A percentile compares a stretch with the other conserved stretches of the same genome.
These are phyloP conservation scores for Geopemphigus sp. DNA, from an alignment of 1,140 invertebrate genomes.

Conservation along the genomic window DNA sequence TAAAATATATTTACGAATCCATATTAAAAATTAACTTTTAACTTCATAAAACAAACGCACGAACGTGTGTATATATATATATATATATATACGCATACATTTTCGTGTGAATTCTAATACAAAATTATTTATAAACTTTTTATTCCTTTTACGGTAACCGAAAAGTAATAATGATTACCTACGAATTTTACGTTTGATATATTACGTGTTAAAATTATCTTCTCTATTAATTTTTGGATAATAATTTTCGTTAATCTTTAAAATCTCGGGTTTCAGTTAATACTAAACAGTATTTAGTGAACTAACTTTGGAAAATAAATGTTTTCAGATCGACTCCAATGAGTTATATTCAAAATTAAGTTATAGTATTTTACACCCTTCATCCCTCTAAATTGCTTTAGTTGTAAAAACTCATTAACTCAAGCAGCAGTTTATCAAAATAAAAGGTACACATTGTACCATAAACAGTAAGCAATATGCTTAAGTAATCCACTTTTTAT, in stretches of 20 bases:
- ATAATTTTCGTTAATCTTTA: neutral
- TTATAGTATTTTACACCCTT: neutral
- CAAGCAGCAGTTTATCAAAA: neutral
- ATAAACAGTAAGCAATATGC: neutral
- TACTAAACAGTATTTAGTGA: neutral
- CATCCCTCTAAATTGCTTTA: neutral
- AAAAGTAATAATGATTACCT: no score
- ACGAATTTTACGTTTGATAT: no score
- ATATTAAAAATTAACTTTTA: no score
- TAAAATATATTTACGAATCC: no score
- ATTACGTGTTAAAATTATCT: neutral
- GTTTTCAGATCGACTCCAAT: no score
- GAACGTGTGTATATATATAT: no score
- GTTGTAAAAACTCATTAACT: slow-evolving; percentile 20
- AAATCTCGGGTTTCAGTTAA: neutral
- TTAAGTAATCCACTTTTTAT: neutral
- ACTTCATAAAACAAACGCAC: no score
- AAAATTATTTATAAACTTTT: no score
- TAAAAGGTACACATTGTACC: neutral
- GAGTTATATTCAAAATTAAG: neutral
- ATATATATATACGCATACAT: no score
- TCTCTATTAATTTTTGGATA: neutral
- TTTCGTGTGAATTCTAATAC: no score
- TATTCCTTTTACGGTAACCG: no score
- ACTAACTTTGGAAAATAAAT: neutral